These are phyloP conservation scores for Hofmannophila pseudospretella DNA, from an alignment of 2,888 invertebrate species.

Conservation along the genomic window DNA sequence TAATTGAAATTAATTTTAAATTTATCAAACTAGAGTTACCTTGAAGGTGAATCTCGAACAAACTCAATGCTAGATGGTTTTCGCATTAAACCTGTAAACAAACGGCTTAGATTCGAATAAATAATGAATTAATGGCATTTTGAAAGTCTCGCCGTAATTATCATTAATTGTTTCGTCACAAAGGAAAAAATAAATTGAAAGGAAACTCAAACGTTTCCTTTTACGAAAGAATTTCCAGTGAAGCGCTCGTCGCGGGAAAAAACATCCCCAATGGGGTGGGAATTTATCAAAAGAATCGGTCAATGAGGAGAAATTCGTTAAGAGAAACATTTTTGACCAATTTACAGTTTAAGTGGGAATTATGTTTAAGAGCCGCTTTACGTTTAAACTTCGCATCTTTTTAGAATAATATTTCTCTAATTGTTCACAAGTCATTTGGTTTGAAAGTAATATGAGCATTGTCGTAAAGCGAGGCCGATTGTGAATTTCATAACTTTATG, in stretches of 20 bases:
- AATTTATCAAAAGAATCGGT: slow-evolving; percentile 10
- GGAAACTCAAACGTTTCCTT: slow-evolving; percentile 7
- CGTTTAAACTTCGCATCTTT: background rate
- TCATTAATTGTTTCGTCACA: slow-evolving; percentile 16
- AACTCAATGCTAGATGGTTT: slow-evolving; percentile 5
- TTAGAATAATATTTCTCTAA: background rate
- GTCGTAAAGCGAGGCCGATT: too few species aligned
- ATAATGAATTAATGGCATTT: slow-evolving; percentile 5
- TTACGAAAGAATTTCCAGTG: slow-evolving; percentile 20
- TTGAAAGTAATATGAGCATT: too few species aligned
- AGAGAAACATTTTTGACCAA: slow-evolving; percentile 5
- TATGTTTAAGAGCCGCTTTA: background rate
- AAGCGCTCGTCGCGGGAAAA: slow-evolving; percentile 3
- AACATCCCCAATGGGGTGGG: slow-evolving; percentile 10
- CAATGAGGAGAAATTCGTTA: slow-evolving; percentile 6
- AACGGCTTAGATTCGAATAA: background rate
- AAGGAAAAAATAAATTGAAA: slow-evolving; percentile 17
- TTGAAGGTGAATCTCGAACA: background rate
- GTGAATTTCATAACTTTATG: too few species aligned
- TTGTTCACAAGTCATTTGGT: background rate
- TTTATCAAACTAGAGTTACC: background rate
- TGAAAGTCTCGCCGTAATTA: slow-evolving; percentile 11
- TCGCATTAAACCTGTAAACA: slow-evolving; percentile 1
- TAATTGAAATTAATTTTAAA: slow-evolving; percentile 1
- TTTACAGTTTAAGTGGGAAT: background rate